phyloP scores from a whole-genome alignment of 2,888 invertebrate species.

The Nephrocerus scutellatus region DNA sequence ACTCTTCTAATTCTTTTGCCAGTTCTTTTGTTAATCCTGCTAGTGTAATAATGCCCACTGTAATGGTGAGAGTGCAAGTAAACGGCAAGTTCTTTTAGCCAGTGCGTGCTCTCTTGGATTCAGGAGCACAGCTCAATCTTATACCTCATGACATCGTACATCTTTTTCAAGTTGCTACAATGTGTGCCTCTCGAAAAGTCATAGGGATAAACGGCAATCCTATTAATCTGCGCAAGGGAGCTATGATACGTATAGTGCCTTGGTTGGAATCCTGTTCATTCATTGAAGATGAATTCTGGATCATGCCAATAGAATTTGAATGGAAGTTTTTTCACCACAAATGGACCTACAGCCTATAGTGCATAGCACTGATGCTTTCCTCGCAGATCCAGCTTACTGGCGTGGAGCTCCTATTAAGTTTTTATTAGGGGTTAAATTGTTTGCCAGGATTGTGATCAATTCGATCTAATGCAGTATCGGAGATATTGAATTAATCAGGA shows the following conservation, averaged over 20 bases:
- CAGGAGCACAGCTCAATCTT: constrained; percentile 1
- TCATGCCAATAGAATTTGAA: background rate
- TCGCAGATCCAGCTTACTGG: background rate
- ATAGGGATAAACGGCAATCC: constrained; percentile 7
- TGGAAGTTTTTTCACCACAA: constrained; percentile 1
- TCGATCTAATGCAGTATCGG: too few species aligned
- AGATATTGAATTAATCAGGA: too few species aligned
- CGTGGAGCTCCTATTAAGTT: background rate
- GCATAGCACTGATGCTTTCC: background rate
- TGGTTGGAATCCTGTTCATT: constrained; percentile 5
- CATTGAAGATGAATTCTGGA: constrained; percentile 6
- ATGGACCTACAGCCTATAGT: background rate
- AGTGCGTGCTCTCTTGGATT: constrained; percentile 2
- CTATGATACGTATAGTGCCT: background rate
- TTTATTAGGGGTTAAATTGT: too few species aligned
- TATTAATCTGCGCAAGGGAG: background rate
- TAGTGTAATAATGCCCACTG: constrained; percentile 5
- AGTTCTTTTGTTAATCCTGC: too few species aligned
- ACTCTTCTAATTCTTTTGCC: too few species aligned
- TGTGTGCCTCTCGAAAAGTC: background rate
- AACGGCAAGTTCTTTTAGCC: background rate
- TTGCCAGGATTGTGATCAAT: too few species aligned
- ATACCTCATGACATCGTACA: background rate
- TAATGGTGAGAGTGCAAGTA: background rate
- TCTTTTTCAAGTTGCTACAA: background rate